Conservation (phyloP, 2,888 invertebrate species). For the Flabesymbios commensalis region DNA sequence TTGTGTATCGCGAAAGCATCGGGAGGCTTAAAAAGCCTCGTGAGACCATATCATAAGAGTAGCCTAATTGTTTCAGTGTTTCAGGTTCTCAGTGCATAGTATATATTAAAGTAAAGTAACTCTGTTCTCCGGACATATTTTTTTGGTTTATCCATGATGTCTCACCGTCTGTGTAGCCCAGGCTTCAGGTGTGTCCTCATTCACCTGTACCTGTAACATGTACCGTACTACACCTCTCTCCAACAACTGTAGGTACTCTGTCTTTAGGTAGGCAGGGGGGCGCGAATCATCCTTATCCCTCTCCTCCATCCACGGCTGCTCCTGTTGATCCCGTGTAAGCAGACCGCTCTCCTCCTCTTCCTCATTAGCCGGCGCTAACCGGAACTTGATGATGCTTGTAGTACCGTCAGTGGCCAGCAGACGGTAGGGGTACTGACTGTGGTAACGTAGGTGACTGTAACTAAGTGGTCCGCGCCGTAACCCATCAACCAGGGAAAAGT, state of each 20-base stretch:
- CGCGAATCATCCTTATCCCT: slow-evolving; percentile 1
- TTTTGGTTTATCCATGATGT: no score
- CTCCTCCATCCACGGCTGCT: slow-evolving; percentile 2
- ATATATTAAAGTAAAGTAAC: no score
- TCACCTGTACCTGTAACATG: slow-evolving; percentile 32
- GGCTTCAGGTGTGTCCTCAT: no score
- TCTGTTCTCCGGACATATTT: no score
- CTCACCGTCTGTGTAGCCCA: no score
- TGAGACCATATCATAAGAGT: no score
- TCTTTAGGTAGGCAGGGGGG: slow-evolving; percentile 27
- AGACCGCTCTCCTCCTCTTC: slow-evolving; percentile 23
- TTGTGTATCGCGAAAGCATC: no score
- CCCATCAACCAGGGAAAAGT: slow-evolving; percentile 31
- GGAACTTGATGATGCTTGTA: slow-evolving; percentile 25
- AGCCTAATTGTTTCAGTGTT: no score
- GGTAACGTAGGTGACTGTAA: slow-evolving; percentile 30
- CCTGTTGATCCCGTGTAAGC: slow-evolving; percentile 24
- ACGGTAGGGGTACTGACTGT: slow-evolving; percentile 33
- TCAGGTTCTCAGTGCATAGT: no score
- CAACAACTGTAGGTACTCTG: slow-evolving; percentile 24
- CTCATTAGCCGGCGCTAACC: slow-evolving; percentile 25
- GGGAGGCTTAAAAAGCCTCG: no score
- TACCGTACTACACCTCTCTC: slow-evolving; percentile 26
- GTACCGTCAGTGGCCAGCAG: slow-evolving; percentile 23
- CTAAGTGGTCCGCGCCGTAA: slow-evolving; percentile 29